phyloP scores from a whole-genome alignment of 2,797 vertebrate genomes.

The Mareca strepera region DNA sequence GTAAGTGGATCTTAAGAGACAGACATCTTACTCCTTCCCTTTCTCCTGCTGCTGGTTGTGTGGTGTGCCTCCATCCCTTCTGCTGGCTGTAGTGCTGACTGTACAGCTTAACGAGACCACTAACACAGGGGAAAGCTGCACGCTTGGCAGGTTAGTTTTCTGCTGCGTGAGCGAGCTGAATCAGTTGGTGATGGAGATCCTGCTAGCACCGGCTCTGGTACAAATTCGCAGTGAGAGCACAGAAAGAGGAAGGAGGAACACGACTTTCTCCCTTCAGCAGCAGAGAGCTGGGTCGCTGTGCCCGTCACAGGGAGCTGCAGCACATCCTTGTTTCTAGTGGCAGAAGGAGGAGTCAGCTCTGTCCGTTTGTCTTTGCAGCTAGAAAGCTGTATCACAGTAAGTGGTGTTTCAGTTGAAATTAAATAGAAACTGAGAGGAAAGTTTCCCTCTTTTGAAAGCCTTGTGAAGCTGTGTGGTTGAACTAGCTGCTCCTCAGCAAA shows the following conservation, averaged over 20 bases:
- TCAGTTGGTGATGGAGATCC: neutral
- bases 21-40: neutral
- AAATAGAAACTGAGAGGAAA: neutral
- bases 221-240: neutral
- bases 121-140: neutral
- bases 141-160: neutral
- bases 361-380: neutral
- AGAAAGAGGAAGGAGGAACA: neutral
- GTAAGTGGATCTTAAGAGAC: neutral
- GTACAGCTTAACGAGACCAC: neutral
- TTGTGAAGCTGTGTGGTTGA: neutral
- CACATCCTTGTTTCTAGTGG: accelerated
- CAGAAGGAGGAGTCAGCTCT: neutral
- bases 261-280: neutral
- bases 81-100: neutral
- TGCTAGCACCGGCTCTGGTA: neutral
- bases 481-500: neutral
- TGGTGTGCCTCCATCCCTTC: neutral
- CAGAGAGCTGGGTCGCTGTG: neutral
- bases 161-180: neutral
- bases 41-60: neutral
- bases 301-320: neutral
- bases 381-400: neutral
- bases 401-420: neutral
- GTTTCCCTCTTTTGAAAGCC: neutral